Evolutionary conservation across 2,888 invertebrate genomes (phyloP), one percentile per base, ranked within the genome.

Genomic region (Cotesia congregata): DNA sequence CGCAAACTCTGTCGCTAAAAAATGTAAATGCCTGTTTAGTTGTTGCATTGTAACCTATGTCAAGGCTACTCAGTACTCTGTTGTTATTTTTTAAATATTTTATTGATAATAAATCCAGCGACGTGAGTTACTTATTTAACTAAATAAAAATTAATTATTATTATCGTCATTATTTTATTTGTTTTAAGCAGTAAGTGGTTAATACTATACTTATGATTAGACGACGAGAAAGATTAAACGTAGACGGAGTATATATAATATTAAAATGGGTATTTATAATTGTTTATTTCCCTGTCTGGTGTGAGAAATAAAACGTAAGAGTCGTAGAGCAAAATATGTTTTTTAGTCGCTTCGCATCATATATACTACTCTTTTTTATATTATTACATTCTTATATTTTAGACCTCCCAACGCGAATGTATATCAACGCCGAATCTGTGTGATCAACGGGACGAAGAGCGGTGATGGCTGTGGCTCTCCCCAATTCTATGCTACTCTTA

Each of bases 401-500:
- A 62, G 77, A 77, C 77, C 77, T 68, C 77, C 77, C 77, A 77
- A 77, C 65, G 73, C 73, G 73, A 69, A 73, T 77, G 72, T 77
- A 74, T 77, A 77, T 77, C 77, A 77, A 50, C 50, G 50, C 50
- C 77, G 70, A 77, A 77, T 77, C 70, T 70, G 64, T 75, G 67
- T 73, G 73, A 73, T 77, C 77, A 64, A 73, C 69, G 68, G 40
- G 61, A 40, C 68, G 73, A 77, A 64, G 67, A 69, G 73, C 41
- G 72, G 50, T 50, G 50, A 50, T 60, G 59, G 69, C 72, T 20
- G 50, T 64, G 64, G 76, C 79, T 80, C 74, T 67, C 77, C 75
- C 76, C 78, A 77, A 79, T 80, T 81, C 80, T 80, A 80, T 83
- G 80, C 81, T 80, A 83, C 85, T 85, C 84, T 85, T 86, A 86